These are phyloP conservation scores for Haliaeetus leucogaster DNA, from an alignment of 2,113 vertebrate genomes.

Conservation along the genomic window DNA sequence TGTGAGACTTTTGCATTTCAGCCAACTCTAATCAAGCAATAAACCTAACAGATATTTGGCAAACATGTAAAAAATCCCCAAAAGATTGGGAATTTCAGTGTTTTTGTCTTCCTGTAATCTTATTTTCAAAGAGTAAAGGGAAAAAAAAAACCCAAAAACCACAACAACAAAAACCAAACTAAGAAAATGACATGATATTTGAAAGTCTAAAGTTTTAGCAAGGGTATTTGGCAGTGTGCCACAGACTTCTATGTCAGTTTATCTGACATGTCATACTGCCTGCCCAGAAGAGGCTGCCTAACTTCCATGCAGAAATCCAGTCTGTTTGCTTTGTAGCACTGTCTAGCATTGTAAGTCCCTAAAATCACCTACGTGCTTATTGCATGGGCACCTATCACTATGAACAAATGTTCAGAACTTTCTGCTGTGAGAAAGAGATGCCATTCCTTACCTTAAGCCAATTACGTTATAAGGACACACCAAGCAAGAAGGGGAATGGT, in stretches of 20 bases:
- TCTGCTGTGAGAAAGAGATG: not conserved
- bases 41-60: not conserved
- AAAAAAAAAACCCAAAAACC: not conserved
- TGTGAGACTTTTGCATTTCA: not conserved
- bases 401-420: not conserved
- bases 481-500: not conserved
- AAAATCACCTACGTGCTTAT: not conserved
- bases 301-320: not conserved
- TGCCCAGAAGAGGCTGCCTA: not conserved
- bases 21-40: not conserved
- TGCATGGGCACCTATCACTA: not conserved
- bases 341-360: not conserved
- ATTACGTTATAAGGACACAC: not conserved
- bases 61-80: not conserved
- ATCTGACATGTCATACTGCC: not conserved
- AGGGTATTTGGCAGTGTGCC: not conserved
- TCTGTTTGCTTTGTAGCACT: not conserved
- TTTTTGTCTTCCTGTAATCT: not conserved
- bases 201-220: not conserved
- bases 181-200: not conserved
- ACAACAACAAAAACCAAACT: rapidly evolving
- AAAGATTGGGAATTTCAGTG: not conserved
- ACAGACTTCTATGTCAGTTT: not conserved
- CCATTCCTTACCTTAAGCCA: not conserved
- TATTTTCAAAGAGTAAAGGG: not conserved